Conservation (phyloP, 2,888 invertebrate species). For the Acanthacorydalis orientalis region DNA sequence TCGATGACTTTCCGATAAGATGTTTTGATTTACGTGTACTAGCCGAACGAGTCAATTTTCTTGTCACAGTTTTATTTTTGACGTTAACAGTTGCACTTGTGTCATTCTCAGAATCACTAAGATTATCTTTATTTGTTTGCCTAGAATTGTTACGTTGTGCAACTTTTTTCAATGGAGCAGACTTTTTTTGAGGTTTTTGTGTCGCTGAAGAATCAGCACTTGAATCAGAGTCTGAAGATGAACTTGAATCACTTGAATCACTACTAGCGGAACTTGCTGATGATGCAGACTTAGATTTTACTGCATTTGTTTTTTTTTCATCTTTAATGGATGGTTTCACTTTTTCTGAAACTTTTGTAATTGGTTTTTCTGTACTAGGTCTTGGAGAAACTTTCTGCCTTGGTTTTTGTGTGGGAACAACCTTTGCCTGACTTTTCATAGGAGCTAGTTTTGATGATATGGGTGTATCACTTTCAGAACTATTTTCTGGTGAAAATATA, state of each 20-base stretch:
- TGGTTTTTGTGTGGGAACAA: slow-evolving; percentile 19
- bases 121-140: slow-evolving; percentile 11
- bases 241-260: slow-evolving; percentile 17
- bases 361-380: slow-evolving; percentile 14
- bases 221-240: slow-evolving; percentile 22
- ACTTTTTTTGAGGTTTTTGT: slow-evolving; percentile 20
- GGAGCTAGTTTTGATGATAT: slow-evolving; percentile 25
- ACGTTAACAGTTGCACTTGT: slow-evolving; percentile 13
- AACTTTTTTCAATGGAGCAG: slow-evolving; percentile 21
- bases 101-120: slow-evolving; percentile 22
- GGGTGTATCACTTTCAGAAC: slow-evolving; percentile 40
- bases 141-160: slow-evolving; percentile 9
- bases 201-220: slow-evolving; percentile 17
- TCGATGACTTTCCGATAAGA: slow-evolving; percentile 32
- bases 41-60: slow-evolving; percentile 53
- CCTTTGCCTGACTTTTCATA: slow-evolving; percentile 23
- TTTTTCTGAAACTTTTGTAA: slow-evolving; percentile 18
- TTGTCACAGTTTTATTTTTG: slow-evolving; percentile 26
- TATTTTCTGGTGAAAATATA: slow-evolving; percentile 69
- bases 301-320: slow-evolving; percentile 26
- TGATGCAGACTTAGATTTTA: slow-evolving; percentile 38
- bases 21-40: slow-evolving; percentile 50
- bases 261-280: slow-evolving; percentile 28
- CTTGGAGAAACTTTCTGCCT: slow-evolving; percentile 24
- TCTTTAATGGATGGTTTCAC: slow-evolving; percentile 24